These are phyloP conservation scores for Salminus brasiliensis DNA, from an alignment of 2,113 vertebrate genomes.

Conservation along the genomic window DNA sequence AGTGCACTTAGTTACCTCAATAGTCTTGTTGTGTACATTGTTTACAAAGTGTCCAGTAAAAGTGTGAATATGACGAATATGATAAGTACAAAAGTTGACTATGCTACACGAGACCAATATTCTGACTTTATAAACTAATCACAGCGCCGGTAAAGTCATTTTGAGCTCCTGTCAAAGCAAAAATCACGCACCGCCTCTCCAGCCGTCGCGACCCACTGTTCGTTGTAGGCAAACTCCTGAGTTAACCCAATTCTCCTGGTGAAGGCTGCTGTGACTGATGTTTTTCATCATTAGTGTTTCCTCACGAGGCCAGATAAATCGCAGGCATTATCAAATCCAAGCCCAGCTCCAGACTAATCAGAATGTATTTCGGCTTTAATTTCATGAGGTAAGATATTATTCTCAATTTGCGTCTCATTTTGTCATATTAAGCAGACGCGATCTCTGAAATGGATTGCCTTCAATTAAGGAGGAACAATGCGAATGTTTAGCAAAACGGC, in stretches of 20 bases:
- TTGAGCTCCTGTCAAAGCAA: background rate
- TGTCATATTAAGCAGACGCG: constrained; percentile 67
- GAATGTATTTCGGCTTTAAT: constrained; percentile 73
- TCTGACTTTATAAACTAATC: background rate
- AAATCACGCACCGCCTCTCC: background rate
- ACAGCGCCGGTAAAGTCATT: background rate
- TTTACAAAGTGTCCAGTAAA: too few relatives aligned
- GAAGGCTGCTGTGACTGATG: constrained; percentile 65
- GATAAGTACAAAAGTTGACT: constrained; percentile 5
- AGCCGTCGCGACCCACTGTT: constrained; percentile 20
- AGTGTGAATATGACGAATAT: too few relatives aligned
- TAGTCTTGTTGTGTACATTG: too few relatives aligned
- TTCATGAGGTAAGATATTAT: constrained; percentile 69
- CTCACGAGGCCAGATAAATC: constrained; percentile 63
- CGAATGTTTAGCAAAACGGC: constrained; percentile 48
- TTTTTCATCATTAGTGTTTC: constrained; percentile 68
- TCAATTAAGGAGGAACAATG: constrained; percentile 49
- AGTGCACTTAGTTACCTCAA: too few relatives aligned
- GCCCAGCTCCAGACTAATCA: constrained; percentile 68
- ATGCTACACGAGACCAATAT: background rate
- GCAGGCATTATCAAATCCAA: constrained; percentile 68
- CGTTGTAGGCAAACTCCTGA: constrained; percentile 37
- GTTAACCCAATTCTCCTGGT: constrained; percentile 52
- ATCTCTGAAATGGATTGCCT: constrained; percentile 61
- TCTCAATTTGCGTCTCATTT: constrained; percentile 72